phyloP scores from a whole-genome alignment of 2,888 invertebrate species.

The Baronia brevicornis region DNA sequence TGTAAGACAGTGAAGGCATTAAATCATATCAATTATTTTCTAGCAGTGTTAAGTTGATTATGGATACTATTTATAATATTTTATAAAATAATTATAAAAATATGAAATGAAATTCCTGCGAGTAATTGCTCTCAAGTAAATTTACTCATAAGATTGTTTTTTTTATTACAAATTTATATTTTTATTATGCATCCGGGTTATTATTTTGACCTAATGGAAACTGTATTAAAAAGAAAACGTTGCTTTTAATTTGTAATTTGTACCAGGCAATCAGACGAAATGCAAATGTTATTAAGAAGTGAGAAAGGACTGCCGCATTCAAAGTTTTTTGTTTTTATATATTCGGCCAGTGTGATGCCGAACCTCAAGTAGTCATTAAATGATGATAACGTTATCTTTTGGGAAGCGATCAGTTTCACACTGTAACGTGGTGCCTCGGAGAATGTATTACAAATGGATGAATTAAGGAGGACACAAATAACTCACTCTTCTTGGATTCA shows the following conservation, averaged over 20 bases:
- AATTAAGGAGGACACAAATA: constrained; percentile 8
- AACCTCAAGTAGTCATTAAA: constrained; percentile 53
- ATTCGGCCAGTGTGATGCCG: constrained; percentile 33
- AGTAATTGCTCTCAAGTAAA: too few species aligned
- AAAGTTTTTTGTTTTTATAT: constrained; percentile 42
- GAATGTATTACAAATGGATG: constrained; percentile 11
- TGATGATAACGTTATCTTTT: constrained; percentile 57
- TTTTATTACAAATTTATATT: not conserved
- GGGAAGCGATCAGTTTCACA: constrained; percentile 54
- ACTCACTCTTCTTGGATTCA: not conserved
- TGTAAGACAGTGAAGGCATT: too few species aligned
- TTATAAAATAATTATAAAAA: too few species aligned
- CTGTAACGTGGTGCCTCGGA: constrained; percentile 22
- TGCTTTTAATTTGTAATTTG: constrained; percentile 13
- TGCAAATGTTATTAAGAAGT: constrained; percentile 56
- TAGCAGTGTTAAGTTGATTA: too few species aligned
- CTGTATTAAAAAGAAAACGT: constrained; percentile 1
- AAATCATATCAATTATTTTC: too few species aligned
- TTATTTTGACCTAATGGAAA: too few species aligned
- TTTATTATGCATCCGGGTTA: too few species aligned
- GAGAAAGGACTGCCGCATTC: constrained; percentile 45
- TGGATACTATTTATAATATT: too few species aligned
- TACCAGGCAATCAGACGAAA: constrained; percentile 30
- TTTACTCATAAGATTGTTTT: too few species aligned
- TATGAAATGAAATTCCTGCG: too few species aligned